Base-by-base conservation (phyloP, 2,888 invertebrate species). In the Callyntrura sp. region DNA sequence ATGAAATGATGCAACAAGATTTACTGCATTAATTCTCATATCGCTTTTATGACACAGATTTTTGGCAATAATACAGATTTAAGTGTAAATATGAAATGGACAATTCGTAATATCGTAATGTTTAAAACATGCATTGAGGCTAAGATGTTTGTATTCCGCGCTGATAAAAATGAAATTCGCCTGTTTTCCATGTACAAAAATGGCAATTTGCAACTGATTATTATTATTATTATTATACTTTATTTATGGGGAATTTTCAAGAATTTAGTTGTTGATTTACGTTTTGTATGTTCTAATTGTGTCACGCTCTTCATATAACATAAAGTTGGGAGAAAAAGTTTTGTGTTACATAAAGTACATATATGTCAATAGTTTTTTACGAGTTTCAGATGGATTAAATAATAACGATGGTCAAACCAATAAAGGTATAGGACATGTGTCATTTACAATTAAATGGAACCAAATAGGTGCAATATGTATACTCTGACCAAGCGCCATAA, bases 401-500 rank as follows among this genome's bases (percentile, higher is more conserved):
- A 57, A 79, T 78, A 35, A 2, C 35, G 35, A 35, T 35, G 23
- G 55, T 57, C 78, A 79, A 35, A 35, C 6, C 35, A 76, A 51
- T 70, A 70, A 43, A 70, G 70, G 43, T 70, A 35, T 35, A 48
- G 76, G 23, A 20, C 48, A 62, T 9, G 11, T 62, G 62, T 62
- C 62, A 62, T 23, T 23, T 25, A 62, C 62, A 62, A 62, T 62
- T 62, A 62, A 25, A 25, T 62, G 62, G 62, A 62, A 62, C 23
- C 23, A 62, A 25, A 25, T 25, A 62, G 23, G 25, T 57, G 57
- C 17, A 1, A 55, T 57, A n/a, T 11, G n/a, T 12, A 2, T 51
- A 2, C 51, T 17, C 17, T 12, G 43, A 12, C n/a, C 35, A 43
- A 12, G 2, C 25, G 6, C 11, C 70, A 70, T 70, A 17, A 43